phyloP scores from a whole-genome alignment of 2,888 invertebrate genomes.

The Selenia dentaria region DNA sequence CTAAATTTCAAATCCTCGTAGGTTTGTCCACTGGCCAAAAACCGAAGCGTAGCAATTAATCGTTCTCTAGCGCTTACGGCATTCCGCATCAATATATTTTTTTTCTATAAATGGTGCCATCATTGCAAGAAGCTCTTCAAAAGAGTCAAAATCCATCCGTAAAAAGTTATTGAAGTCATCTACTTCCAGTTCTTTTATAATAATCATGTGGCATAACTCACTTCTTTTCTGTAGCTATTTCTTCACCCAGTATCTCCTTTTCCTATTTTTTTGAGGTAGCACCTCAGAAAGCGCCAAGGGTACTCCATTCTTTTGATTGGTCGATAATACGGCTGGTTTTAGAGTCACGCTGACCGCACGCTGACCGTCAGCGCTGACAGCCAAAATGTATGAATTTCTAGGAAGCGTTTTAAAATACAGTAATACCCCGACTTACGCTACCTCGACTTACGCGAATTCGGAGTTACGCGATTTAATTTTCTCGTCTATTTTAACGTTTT shows the following conservation, averaged over 20 bases:
- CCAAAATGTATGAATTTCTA: too few relatives aligned
- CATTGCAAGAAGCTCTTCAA: conserved; percentile 6
- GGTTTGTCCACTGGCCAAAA: conserved; percentile 5
- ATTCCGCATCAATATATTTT: conserved; percentile 10
- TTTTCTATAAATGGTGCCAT: conserved; percentile 13
- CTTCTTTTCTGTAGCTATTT: conserved; percentile 6
- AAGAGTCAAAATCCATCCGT: conserved; percentile 7
- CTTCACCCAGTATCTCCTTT: conserved; percentile 5
- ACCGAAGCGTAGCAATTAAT: conserved; percentile 4
- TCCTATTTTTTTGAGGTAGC: background rate
- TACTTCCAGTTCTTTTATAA: conserved; percentile 2
- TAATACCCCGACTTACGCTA: too few relatives aligned
- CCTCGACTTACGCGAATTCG: too few relatives aligned
- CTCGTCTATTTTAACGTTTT: too few relatives aligned
- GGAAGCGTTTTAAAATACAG: too few relatives aligned
- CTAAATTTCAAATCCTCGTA: conserved; percentile 7
- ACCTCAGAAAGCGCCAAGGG: background rate
- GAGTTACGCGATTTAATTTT: too few relatives aligned
- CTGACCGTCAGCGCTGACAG: too few relatives aligned
- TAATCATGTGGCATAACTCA: conserved; percentile 5
- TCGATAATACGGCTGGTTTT: background rate
- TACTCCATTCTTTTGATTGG: background rate
- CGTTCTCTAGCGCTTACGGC: conserved; percentile 10
- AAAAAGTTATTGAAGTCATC: conserved; percentile 4
- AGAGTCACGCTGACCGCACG: background rate